Base-by-base conservation (phyloP, 2,113 vertebrate species). In the Xyrauchen texanus region DNA sequence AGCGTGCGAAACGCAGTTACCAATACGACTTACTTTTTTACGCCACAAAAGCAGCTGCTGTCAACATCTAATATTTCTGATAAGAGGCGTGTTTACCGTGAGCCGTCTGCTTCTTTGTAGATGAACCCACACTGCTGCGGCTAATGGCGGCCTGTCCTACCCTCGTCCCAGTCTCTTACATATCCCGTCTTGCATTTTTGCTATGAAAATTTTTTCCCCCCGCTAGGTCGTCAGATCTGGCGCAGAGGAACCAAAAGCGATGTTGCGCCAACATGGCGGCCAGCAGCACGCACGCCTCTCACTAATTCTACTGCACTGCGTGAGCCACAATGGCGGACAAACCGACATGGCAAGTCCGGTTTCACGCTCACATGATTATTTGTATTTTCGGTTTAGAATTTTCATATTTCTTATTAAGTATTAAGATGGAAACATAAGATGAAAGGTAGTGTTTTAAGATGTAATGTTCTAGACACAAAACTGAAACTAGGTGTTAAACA, bases 241-340 rank as follows among this genome's bases (percentile, higher is more conserved):
- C 86, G 91, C 92, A 92, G 88, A 89, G 89, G 91, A 93, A 90
- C 90, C 86, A 80, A 87, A 85, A 80, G 85, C 85, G 74, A 88
- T 87, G 88, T 89, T 92, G 93, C 93, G 90, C 92, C 92, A 94
- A 93, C 87, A 94, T 93, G 93, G 93, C 91, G 57, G 86, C 90
- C 87, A 71, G 60, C 66, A 89, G 75, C 88, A 88, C 90, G 88
- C 90, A 88, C 84, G 91, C 88, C 86, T 85, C 86, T 87, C 88
- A 86, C 87, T 88, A 88, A 84, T 87, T 88, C 82, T 87, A 83
- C 90, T 90, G 90, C 91, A 91, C 89, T 89, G 88, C 84, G 85
- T 85, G 92, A 92, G 89, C 93, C 92, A 91, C 89, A 93, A 94
- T 93, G 92, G 91, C 89, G 90, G 86, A 77, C 82, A 80, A 51